Conservation (phyloP, 2,797 vertebrate species). For the Anguilla anguilla region DNA sequence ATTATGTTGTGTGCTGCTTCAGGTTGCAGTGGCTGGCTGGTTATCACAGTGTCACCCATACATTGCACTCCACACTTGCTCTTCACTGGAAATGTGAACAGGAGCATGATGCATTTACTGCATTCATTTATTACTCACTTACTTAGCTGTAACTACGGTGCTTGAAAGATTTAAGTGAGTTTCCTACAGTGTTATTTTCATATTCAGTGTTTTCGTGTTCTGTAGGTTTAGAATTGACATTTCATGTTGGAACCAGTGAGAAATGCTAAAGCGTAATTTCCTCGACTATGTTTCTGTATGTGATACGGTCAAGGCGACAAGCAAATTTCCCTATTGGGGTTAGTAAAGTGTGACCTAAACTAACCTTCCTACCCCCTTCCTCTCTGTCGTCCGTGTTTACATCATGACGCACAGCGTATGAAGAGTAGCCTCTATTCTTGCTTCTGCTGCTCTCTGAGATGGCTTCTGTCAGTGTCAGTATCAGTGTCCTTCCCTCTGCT, state of each 20-base stretch:
- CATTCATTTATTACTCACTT: too few species aligned
- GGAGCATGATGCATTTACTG: too few species aligned
- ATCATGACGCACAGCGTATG: neutral
- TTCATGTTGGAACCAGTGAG: too few species aligned
- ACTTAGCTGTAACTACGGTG: too few species aligned
- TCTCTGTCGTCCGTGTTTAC: neutral
- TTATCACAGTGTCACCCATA: neutral
- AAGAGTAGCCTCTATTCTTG: neutral
- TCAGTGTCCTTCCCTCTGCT: neutral
- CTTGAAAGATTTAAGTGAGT: too few species aligned
- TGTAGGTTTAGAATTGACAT: too few species aligned
- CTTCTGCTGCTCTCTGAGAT: neutral
- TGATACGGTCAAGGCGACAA: neutral
- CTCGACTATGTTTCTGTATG: too few species aligned
- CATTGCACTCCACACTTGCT: neutral
- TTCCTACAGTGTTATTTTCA: too few species aligned
- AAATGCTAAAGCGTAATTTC: too few species aligned
- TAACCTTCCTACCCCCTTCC: neutral
- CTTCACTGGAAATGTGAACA: neutral
- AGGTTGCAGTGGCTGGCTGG: neutral
- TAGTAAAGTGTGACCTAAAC: neutral
- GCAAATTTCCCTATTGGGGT: neutral
- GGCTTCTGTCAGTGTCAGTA: neutral
- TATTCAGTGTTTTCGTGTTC: too few species aligned
- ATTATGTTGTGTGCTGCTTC: neutral